These are phyloP conservation scores for Bucorvus abyssinicus DNA, from an alignment of 2,797 vertebrate genomes.

Conservation along the genomic window DNA sequence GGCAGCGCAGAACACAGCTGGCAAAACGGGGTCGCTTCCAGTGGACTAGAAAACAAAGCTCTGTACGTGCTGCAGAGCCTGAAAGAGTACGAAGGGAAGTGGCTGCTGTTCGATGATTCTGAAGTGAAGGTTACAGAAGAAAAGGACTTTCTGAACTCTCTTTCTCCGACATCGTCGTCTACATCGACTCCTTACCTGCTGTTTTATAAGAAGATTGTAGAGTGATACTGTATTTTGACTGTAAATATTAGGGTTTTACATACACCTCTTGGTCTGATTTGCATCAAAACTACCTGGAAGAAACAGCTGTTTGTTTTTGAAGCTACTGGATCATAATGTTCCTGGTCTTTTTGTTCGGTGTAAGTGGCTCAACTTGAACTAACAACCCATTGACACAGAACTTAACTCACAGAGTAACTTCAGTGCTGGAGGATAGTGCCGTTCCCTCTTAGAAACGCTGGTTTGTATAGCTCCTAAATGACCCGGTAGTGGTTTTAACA, in stretches of 20 bases:
- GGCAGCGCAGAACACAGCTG: background rate
- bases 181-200: constrained; percentile 96
- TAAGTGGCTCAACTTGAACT: constrained; percentile 65
- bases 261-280: constrained; percentile 12
- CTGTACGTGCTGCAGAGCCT: constrained; percentile 76
- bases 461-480: constrained; percentile 61
- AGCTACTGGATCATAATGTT: constrained; percentile 61
- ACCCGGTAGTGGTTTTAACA: constrained; percentile 65
- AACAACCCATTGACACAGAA: constrained; percentile 59
- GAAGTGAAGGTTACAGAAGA: constrained; percentile 94
- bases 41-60: constrained; percentile 69
- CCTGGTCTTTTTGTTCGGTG: constrained; percentile 53
- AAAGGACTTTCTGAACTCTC: constrained; percentile 89
- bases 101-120: constrained; percentile 96
- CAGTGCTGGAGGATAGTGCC: constrained; percentile 65
- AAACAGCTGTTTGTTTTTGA: constrained; percentile 59
- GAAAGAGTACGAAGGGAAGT: constrained; percentile 90
- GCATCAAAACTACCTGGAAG: constrained; percentile 54
- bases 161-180: constrained; percentile 87
- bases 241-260: constrained; percentile 67
- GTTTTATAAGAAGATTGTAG: constrained; percentile 89
- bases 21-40: background rate
- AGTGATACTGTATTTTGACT: constrained; percentile 69
- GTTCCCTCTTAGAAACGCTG: constrained; percentile 59
- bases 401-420: constrained; percentile 22